Conservation (phyloP, 2,113 vertebrate species). For the Siniperca knerii region DNA sequence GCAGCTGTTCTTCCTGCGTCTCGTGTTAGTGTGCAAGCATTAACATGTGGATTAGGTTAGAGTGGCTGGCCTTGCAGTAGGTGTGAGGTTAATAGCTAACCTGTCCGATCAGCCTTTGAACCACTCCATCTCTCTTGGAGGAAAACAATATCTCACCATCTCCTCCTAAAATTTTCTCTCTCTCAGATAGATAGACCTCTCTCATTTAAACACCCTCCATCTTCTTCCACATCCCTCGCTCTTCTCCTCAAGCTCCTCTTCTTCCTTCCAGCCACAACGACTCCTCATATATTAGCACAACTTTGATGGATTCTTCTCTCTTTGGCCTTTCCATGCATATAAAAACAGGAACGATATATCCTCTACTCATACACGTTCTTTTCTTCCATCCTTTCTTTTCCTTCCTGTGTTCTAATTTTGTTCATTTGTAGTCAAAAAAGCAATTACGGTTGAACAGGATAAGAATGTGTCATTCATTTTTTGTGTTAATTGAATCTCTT, state of each 20-base stretch:
- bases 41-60: slow-evolving; percentile 73
- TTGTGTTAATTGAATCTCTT: slow-evolving; percentile 62
- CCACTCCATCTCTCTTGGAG: slow-evolving; percentile 1
- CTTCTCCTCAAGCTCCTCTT: slow-evolving; percentile 24
- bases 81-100: slow-evolving; percentile 69
- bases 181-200: slow-evolving; percentile 48
- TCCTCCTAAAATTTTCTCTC: slow-evolving; percentile 6
- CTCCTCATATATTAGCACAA: slow-evolving; percentile 49
- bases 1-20: slow-evolving; percentile 61
- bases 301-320: slow-evolving; percentile 51
- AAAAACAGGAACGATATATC: slow-evolving; percentile 37
- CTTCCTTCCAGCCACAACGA: slow-evolving; percentile 6
- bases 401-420: slow-evolving; percentile 16
- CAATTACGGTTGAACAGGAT: slow-evolving; percentile 61
- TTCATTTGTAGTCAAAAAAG: slow-evolving; percentile 52
- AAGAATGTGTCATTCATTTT: slow-evolving; percentile 64
- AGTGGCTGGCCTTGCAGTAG: slow-evolving; percentile 45
- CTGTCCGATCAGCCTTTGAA: slow-evolving; percentile 45
- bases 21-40: slow-evolving; percentile 4
- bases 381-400: slow-evolving; percentile 11
- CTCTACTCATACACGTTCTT: neutral
- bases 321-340: slow-evolving; percentile 44
- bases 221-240: slow-evolving; percentile 28
- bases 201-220: slow-evolving; percentile 24
- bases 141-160: neutral